Evolutionary conservation across 2,797 vertebrate species (phyloP), one percentile per base, ranked within the genome.

Genomic region (Craterocephalus amniculus): DNA sequence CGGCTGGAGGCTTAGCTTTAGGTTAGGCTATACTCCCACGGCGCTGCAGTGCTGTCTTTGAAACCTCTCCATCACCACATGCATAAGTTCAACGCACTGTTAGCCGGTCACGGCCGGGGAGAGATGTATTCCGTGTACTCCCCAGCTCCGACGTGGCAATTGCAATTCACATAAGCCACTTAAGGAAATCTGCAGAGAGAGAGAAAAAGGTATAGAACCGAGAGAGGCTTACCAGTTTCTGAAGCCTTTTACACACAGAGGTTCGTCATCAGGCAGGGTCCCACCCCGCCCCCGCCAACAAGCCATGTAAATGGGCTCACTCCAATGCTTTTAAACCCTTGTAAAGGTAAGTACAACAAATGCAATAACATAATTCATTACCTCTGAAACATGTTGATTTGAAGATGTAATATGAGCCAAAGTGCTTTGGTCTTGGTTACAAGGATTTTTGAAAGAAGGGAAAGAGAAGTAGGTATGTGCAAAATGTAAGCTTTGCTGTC

Each of bases 101-200:
- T 84, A 86, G 85, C 81, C 66, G 83, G 82, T 83, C 86, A 88
- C 65, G 64, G 85, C 87, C 72, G 35, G 79, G 72, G 62, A 76
- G 75, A 81, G 85, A 87, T 83, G 78, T 72, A 84, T 89, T 87
- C 82, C 70, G 67, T 85, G 51, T 66, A 79, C 87, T 69, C 63
- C 45, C 40, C 48, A 11, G 74, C 68, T 72, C 87, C 83, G 77
- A 73, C 79, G 85, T 87, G 82, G 86, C 81, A 80, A 90, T 75
- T 89, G 87, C 89, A 91, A 88, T 88, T 91, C 89, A 84, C 87
- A 83, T 91, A 90, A 93, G 89, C 88, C 91, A 92, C 91, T 93
- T 91, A 91, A 80, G 82, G 81, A 89, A 90, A 89, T 87, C 87
- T 91, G 88, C 61, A 79, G 84, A 49, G 43, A 72, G 73, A 75